Evolutionary conservation across 2,113 vertebrate species (phyloP).

Genomic region (Ciconia maguari): DNA sequence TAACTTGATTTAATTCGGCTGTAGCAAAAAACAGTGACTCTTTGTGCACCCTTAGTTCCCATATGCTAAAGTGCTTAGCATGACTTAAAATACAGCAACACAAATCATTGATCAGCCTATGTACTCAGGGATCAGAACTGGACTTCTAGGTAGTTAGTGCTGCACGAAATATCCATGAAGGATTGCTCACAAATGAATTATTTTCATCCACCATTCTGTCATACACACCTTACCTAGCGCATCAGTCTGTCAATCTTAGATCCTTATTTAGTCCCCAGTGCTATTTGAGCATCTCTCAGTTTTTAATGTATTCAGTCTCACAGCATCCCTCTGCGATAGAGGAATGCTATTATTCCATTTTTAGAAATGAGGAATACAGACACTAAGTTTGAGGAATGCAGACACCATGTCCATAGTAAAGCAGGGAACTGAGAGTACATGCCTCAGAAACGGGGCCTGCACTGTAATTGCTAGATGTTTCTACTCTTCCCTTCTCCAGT

Average conservation of each 20-base stretch:
- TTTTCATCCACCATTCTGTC: not conserved
- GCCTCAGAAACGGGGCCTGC: not conserved
- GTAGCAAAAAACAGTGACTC: not conserved
- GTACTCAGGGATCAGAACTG: not conserved
- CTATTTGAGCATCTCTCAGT: not conserved
- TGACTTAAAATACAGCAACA: not conserved
- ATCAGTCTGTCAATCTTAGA: not conserved
- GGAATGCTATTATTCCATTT: not conserved
- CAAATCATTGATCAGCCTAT: not conserved
- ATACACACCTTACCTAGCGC: not conserved
- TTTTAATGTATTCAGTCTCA: not conserved
- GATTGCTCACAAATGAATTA: not conserved
- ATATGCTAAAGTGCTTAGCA: not conserved
- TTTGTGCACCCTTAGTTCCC: not conserved
- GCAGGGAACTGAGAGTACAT: not conserved
- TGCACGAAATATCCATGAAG: not conserved
- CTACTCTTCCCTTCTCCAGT: not conserved
- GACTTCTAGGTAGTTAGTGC: not conserved
- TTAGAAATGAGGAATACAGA: not conserved
- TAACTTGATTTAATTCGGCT: not conserved
- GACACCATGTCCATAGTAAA: not conserved
- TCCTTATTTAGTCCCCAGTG: not conserved
- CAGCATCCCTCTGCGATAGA: not conserved
- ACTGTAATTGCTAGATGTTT: not conserved
- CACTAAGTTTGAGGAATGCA: not conserved